Conservation (phyloP, 2,888 invertebrate species). For the Ceraclea dissimilis region DNA sequence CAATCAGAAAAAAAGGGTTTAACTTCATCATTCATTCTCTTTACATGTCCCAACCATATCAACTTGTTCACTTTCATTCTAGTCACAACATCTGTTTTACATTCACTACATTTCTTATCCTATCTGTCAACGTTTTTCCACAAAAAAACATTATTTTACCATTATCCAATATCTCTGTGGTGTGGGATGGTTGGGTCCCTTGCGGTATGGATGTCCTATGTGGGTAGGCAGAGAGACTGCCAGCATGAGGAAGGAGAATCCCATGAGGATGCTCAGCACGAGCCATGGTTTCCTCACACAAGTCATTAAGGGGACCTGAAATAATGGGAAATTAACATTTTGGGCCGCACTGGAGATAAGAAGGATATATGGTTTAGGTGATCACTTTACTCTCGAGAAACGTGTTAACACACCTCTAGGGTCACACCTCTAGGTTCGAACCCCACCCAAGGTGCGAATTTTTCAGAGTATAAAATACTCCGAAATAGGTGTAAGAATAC, state of each 20-base stretch:
- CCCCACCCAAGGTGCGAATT: too few species aligned
- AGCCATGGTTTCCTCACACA: conserved; percentile 29
- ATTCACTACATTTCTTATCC: too few species aligned
- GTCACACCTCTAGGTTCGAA: neutral
- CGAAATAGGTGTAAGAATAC: too few species aligned
- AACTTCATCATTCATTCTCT: too few species aligned
- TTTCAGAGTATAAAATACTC: too few species aligned
- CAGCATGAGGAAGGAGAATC: conserved; percentile 30
- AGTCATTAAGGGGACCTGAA: conserved; percentile 28
- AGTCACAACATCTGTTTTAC: too few species aligned
- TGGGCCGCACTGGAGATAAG: neutral
- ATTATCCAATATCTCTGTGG: conserved; percentile 45
- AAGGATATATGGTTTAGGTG: neutral
- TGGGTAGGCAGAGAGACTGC: conserved; percentile 36
- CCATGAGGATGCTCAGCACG: conserved; percentile 28
- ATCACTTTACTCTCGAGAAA: neutral
- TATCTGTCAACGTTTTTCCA: too few species aligned
- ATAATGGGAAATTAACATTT: neutral
- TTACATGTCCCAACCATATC: neutral
- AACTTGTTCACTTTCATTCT: too few species aligned
- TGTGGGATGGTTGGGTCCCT: conserved; percentile 33
- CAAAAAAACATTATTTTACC: conserved; percentile 31
- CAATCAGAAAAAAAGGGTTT: too few species aligned
- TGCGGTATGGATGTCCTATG: conserved; percentile 49
- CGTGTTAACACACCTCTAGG: neutral